These are phyloP conservation scores for Phengaris arion DNA, from an alignment of 2,888 invertebrate species.

Conservation along the genomic window DNA sequence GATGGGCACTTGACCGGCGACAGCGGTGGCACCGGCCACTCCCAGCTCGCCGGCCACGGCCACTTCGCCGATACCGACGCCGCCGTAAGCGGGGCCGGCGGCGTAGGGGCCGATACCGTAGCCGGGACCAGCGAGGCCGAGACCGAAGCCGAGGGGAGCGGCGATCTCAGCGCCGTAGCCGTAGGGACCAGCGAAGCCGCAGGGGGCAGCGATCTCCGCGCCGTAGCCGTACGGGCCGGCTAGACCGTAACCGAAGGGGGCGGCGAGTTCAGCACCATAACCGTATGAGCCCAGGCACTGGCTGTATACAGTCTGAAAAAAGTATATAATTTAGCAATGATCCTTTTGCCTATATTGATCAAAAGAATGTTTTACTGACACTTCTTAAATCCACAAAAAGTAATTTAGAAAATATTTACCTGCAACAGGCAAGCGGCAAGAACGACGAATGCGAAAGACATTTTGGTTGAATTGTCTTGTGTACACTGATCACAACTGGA, in stretches of 20 bases:
- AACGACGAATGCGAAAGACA: slow-evolving; percentile 34
- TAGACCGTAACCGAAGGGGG: slow-evolving; percentile 30
- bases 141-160: not conserved
- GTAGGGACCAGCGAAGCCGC: not conserved
- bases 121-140: not conserved
- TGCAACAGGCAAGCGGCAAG: slow-evolving; percentile 39
- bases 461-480: slow-evolving; percentile 18
- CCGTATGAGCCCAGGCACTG: slow-evolving; percentile 19
- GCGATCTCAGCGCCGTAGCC: slow-evolving; percentile 17
- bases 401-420: slow-evolving; percentile 31
- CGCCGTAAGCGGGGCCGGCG: slow-evolving; percentile 34
- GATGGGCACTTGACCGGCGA: slow-evolving; percentile 48
- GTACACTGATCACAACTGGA: not conserved
- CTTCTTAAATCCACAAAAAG: too few relatives aligned
- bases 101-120: too few relatives aligned
- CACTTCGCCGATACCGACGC: slow-evolving; percentile 37
- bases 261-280: slow-evolving; percentile 43
- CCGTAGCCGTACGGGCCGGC: slow-evolving; percentile 32
- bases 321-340: slow-evolving; percentile 1
- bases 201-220: slow-evolving; percentile 11
- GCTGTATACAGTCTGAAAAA: slow-evolving; percentile 2
- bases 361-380: too few relatives aligned
- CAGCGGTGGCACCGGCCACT: slow-evolving; percentile 46
- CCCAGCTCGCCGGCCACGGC: slow-evolving; percentile 39
- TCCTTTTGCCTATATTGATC: too few relatives aligned